Evolutionary conservation across 2,888 invertebrate genomes (phyloP).

Genomic region (Mythimna impura): DNA sequence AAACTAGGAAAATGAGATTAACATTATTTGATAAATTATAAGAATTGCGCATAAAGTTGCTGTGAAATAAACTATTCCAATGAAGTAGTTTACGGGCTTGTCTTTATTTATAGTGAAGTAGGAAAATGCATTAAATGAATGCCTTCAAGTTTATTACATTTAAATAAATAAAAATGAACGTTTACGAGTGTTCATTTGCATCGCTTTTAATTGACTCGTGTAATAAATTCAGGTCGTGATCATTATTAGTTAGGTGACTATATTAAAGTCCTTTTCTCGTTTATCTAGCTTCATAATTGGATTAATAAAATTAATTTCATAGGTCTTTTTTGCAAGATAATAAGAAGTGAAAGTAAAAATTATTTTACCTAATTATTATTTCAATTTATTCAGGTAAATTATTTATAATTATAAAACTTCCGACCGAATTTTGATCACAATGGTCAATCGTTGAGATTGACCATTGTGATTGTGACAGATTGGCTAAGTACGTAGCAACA

Average conservation of each 20-base stretch:
- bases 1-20: constrained; percentile 20
- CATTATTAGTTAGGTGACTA: constrained; percentile 16
- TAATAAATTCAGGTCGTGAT: constrained; percentile 33
- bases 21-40: constrained; percentile 16
- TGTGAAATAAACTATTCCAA: constrained; percentile 12
- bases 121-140: constrained; percentile 56
- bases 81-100: constrained; percentile 2
- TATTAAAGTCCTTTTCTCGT: constrained; percentile 8
- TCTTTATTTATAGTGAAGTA: constrained; percentile 18
- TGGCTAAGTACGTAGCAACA: too few relatives aligned
- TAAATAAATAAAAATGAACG: constrained; percentile 56
- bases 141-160: constrained; percentile 56
- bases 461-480: too few relatives aligned
- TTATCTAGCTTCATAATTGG: neutral
- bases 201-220: constrained; percentile 66
- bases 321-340: neutral
- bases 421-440: too few relatives aligned
- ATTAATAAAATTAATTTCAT: neutral
- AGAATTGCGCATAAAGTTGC: constrained; percentile 18
- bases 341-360: too few relatives aligned
- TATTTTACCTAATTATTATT: too few relatives aligned
- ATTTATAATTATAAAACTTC: too few relatives aligned
- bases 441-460: too few relatives aligned
- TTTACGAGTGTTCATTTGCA: constrained; percentile 68
- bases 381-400: too few relatives aligned